Conservation (phyloP, 2,797 vertebrate species). For the Vipera latastei region DNA sequence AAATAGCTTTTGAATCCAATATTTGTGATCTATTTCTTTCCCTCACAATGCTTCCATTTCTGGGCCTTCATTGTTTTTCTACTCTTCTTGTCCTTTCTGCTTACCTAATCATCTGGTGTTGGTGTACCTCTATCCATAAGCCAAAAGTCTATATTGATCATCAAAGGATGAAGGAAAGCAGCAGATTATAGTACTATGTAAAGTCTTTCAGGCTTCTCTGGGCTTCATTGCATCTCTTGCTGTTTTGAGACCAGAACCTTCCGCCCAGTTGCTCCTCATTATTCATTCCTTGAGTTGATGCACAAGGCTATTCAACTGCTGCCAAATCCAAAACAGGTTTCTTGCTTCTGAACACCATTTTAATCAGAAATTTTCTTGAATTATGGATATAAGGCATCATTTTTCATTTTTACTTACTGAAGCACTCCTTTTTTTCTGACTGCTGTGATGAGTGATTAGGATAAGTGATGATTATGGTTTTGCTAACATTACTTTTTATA, state of each 20-base stretch:
- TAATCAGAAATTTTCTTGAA: constrained; percentile 33
- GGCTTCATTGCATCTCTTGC: not conserved
- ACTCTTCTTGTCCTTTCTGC: not conserved
- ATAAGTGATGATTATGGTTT: constrained; percentile 40
- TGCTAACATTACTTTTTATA: constrained; percentile 51
- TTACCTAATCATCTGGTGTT: not conserved
- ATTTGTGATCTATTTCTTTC: not conserved
- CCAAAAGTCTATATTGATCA: not conserved
- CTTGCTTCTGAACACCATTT: constrained; percentile 25
- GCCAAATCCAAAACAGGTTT: not conserved
- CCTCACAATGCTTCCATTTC: not conserved
- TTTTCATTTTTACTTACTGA: constrained; percentile 57
- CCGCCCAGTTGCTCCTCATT: not conserved
- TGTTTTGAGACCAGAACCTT: not conserved
- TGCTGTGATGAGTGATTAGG: constrained; percentile 34
- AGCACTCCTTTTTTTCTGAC: constrained; percentile 37
- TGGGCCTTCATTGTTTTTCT: not conserved
- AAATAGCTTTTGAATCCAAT: not conserved
- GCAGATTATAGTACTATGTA: not conserved
- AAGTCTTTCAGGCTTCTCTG: not conserved
- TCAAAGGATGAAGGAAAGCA: not conserved
- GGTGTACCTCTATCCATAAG: not conserved
- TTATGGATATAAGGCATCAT: constrained; percentile 37
- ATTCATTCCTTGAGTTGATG: not conserved
- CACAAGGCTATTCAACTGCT: not conserved